Percentiles rank a stretch among this genome's conserved stretches.
Conservation (phyloP, 2,797 vertebrate species). For the Oreochromis grahami region DNA sequence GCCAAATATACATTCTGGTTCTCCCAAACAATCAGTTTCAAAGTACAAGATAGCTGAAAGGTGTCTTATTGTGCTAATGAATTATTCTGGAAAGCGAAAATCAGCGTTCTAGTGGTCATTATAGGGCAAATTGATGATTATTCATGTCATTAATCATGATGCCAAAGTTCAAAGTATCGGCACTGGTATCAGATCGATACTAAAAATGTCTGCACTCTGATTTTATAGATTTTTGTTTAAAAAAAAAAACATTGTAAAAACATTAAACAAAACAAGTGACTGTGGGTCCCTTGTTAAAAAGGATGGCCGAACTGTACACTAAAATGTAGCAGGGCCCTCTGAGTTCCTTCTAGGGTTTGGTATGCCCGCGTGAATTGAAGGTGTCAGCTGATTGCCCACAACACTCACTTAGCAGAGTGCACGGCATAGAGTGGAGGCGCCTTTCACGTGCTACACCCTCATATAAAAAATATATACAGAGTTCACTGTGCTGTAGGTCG, state of each 20-base stretch:
- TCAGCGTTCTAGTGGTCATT: no score
- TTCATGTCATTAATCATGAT: no score
- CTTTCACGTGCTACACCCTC: not conserved
- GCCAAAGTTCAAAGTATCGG: no score
- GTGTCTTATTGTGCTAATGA: no score
- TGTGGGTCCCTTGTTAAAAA: not conserved
- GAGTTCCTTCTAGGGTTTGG: constrained; percentile 48
- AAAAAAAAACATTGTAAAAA: not conserved
- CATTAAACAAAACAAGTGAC: not conserved
- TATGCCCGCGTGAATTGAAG: constrained; percentile 66
- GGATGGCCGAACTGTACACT: not conserved
- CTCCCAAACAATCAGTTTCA: no score
- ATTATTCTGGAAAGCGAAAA: no score
- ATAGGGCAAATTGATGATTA: no score
- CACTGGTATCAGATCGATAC: no score
- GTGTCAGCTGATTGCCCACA: constrained; percentile 69
- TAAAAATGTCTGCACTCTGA: not conserved
- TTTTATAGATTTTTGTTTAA: not conserved
- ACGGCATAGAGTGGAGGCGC: not conserved
- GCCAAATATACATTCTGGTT: not conserved
- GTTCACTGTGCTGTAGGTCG: not conserved
- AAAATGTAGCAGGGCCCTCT: constrained; percentile 47
- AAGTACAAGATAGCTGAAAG: no score
- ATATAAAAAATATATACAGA: not conserved
- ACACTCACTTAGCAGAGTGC: not conserved